Conservation (phyloP, 1,140 invertebrate species). For the Colletes latitarsis region DNA sequence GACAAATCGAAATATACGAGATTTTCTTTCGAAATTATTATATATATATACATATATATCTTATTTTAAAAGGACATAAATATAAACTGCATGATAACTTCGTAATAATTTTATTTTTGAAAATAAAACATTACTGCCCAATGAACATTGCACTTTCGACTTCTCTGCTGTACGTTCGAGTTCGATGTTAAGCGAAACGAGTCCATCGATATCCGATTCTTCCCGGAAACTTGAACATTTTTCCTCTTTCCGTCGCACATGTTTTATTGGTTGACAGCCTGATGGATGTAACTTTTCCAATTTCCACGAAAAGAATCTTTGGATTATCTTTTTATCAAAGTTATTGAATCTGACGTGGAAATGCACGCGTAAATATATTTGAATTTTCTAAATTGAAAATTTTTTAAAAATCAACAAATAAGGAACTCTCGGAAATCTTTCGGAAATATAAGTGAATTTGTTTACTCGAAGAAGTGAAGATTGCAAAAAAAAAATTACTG, state of each 20-base stretch:
- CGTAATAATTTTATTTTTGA: no score
- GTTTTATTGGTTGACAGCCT: background rate
- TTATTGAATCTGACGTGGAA: background rate
- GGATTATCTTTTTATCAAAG: background rate
- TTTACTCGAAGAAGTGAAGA: no score
- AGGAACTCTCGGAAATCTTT: no score
- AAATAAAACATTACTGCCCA: no score
- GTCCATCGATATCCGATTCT: background rate
- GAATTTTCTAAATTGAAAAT: background rate
- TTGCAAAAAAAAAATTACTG: no score
- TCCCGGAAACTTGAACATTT: background rate
- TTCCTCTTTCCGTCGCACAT: background rate
- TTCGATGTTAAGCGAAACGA: background rate
- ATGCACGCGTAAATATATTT: background rate
- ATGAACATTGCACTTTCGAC: background rate
- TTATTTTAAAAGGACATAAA: no score
- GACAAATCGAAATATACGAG: no score
- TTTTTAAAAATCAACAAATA: no score
- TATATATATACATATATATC: no score
- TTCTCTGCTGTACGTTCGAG: background rate
- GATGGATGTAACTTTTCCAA: slow-evolving; percentile 7
- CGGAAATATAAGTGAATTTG: no score
- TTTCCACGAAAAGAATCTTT: background rate
- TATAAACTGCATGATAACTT: no score
- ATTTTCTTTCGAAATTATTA: no score